These are phyloP conservation scores for Parotia lawesii DNA, from an alignment of 2,113 vertebrate species.

Conservation along the genomic window DNA sequence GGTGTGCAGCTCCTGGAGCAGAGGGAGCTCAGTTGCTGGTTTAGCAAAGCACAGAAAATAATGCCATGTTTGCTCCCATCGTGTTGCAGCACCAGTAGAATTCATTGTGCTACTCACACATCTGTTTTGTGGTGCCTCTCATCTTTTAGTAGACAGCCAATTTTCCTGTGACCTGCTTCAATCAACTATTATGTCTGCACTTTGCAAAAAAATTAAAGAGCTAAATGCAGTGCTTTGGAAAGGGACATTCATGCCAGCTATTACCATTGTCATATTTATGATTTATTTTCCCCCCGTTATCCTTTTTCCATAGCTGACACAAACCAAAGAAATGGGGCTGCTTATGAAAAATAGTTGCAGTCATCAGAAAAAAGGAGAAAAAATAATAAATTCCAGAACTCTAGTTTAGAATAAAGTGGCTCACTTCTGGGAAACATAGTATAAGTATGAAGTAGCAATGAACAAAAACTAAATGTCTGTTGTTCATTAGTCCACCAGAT, in stretches of 20 bases:
- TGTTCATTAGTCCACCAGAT: conserved; percentile 59
- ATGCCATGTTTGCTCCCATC: not conserved
- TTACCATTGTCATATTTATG: not conserved
- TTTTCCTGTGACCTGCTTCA: not conserved
- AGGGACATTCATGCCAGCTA: not conserved
- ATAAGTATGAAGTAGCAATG: conserved; percentile 47
- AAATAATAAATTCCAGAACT: conserved; percentile 69
- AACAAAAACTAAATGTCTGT: conserved; percentile 47
- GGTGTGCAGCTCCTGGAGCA: not conserved
- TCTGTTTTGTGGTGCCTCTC: not conserved
- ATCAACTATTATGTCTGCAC: not conserved
- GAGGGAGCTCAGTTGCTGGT: not conserved
- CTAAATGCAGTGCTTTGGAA: not conserved
- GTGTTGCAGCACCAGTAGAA: not conserved
- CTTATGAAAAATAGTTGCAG: conserved; percentile 46
- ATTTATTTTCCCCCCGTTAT: conserved; percentile 2
- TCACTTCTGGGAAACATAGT: conserved; percentile 51
- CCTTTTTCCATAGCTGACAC: conserved; percentile 34
- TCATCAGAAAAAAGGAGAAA: conserved; percentile 60
- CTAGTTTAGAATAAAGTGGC: conserved; percentile 33
- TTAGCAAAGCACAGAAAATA: not conserved
- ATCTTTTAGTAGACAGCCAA: not conserved
- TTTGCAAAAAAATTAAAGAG: not conserved
- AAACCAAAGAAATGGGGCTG: conserved; percentile 25
- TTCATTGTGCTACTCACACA: rapidly evolving